These are phyloP conservation scores for Phortica magna DNA, from an alignment of 2,888 invertebrate species.

Conservation along the genomic window DNA sequence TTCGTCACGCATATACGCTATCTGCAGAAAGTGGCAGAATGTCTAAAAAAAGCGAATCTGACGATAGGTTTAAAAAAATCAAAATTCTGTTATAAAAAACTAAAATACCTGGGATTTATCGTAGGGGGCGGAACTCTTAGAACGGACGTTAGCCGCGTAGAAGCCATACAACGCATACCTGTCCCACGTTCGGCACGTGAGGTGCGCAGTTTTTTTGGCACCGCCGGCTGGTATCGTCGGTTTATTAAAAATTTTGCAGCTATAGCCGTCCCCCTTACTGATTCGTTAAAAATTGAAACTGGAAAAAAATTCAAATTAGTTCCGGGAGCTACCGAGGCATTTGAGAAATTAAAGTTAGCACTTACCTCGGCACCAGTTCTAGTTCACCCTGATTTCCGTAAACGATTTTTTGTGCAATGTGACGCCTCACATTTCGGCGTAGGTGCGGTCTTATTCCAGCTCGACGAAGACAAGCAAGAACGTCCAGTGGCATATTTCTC, in stretches of 20 bases:
- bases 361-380: no score
- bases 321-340: no score
- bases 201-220: background rate
- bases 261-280: background rate
- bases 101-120: constrained; percentile 32
- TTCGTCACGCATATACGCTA: constrained; percentile 35
- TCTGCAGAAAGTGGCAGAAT: constrained; percentile 28
- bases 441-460: no score
- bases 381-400: no score
- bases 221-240: background rate
- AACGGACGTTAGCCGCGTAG: background rate
- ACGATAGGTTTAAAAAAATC: constrained; percentile 40
- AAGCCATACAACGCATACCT: background rate
- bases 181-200: background rate
- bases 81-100: constrained; percentile 33
- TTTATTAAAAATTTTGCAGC: background rate
- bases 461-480: no score
- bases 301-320: background rate
- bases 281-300: background rate
- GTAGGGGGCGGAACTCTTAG: background rate
- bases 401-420: no score
- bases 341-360: no score
- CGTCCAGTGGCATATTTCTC: background rate
- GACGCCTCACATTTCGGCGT: no score
- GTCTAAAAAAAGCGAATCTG: constrained; percentile 33